Evolutionary conservation across 2,888 invertebrate species (phyloP), one percentile per base, ranked within the genome.

Genomic region (Polydrusus pterygomalis): DNA sequence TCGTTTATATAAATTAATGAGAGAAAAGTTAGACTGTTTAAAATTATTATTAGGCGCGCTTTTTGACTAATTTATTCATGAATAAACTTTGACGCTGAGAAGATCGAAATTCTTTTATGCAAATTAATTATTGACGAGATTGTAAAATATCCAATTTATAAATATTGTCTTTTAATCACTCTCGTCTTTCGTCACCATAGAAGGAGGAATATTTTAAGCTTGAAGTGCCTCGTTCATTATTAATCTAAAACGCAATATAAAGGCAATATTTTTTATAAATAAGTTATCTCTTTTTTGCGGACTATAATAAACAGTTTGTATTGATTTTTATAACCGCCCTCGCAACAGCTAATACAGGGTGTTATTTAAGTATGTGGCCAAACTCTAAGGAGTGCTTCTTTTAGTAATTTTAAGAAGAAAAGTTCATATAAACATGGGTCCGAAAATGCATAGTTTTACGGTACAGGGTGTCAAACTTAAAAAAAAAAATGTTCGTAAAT

Each of bases 61-160:
- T 49, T 49, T 8, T 20, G 1, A 1, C 20, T 54, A 54, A 54
- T 54, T 54, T 54, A 54, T 54, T 54, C 25, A 54, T 54, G n/a
- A n/a, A 11, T 20, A n/a, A 54, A 54, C 54, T 54, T 54, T 51
- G 51, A 51, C 51, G 20, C 5, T 7, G 30, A 3, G n/a, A n/a
- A 20, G 54, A 25, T 20, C 13, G 9, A 54, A 54, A 54, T 54
- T 17, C 2, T 54, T 25, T 9, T 7, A 54, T 54, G 54, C 54
- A 54, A 54, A 54, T 54, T 54, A 54, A 54, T 54, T 54, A 54
- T 54, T 54, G 25, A 54, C 25, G 54, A 54, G 54, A 25, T 54
- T 54, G 54, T n/a, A 25, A 11, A 54, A 30, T 54, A 20, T n/a
- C 25, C 30, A 54, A 54, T 13, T 54, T 54, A 54, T 51, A 30